phyloP scores from a whole-genome alignment of 2,113 vertebrate genomes.

The Syngnathus scovelli region DNA sequence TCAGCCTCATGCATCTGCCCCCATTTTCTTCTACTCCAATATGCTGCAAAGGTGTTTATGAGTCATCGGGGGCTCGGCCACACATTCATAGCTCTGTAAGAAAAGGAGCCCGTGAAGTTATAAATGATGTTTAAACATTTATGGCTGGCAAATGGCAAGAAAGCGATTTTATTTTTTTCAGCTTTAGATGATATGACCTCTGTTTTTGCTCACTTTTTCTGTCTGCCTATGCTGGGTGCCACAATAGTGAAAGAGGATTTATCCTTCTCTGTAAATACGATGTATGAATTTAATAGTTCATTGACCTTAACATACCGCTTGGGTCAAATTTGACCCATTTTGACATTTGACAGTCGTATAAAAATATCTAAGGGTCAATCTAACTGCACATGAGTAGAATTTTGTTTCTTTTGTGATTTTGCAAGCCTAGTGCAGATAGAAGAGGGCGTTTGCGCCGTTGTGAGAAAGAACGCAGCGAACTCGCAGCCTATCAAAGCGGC shows the following conservation, averaged over 20 bases:
- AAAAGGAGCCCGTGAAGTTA: slow-evolving; percentile 15
- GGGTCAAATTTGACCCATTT: too few species aligned
- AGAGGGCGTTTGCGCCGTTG: too few species aligned
- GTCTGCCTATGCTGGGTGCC: background rate
- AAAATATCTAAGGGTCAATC: background rate
- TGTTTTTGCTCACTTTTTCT: background rate
- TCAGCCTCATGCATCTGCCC: background rate
- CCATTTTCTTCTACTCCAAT: slow-evolving; percentile 11
- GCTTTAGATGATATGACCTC: slow-evolving; percentile 27
- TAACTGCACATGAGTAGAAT: background rate
- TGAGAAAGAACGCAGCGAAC: too few species aligned
- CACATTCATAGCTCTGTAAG: background rate
- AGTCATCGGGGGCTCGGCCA: slow-evolving; percentile 25
- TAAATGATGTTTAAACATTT: slow-evolving; percentile 49
- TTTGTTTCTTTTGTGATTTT: too few species aligned
- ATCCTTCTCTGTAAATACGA: slow-evolving; percentile 25
- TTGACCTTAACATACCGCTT: background rate
- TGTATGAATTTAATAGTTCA: slow-evolving; percentile 16
- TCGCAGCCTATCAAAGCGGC: too few species aligned
- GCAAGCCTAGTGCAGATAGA: too few species aligned
- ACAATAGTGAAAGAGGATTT: slow-evolving; percentile 16
- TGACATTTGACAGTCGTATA: too few species aligned
- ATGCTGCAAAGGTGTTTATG: slow-evolving; percentile 12
- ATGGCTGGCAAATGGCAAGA: slow-evolving; percentile 42
- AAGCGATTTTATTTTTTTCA: slow-evolving; percentile 18